A percentile compares a stretch with the other conserved stretches of the same genome.
phyloP scores from a whole-genome alignment of 2,797 vertebrate species.

The Tolypeutes matacus region DNA sequence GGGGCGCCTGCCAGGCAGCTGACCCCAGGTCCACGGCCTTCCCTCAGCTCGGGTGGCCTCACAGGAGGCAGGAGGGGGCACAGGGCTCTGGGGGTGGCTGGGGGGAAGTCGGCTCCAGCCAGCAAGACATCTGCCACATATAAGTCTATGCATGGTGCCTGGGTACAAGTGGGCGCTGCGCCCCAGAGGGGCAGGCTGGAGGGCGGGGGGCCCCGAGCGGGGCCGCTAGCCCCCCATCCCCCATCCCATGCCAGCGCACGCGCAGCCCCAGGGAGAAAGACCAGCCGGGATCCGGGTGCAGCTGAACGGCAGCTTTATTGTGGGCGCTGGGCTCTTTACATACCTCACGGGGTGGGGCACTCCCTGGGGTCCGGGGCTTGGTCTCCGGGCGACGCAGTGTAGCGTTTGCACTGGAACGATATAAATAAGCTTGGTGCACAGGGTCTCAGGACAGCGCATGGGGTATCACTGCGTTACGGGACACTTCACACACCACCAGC shows the following conservation, averaged over 20 bases:
- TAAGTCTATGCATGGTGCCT: neutral
- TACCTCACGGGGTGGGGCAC: conserved; percentile 71
- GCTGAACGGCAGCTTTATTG: conserved; percentile 86
- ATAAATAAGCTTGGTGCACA: conserved; percentile 84
- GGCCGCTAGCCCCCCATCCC: neutral
- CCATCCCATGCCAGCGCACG: neutral
- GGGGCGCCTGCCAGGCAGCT: neutral
- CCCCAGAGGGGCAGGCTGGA: accelerated
- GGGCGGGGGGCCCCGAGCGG: neutral
- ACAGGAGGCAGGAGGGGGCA: neutral
- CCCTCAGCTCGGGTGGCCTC: neutral
- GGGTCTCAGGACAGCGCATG: conserved; percentile 55
- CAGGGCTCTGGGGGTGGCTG: neutral
- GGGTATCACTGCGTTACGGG: conserved; percentile 79
- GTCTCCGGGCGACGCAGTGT: conserved; percentile 23
- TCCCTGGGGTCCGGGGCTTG: conserved; percentile 53
- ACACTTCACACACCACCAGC: conserved; percentile 75
- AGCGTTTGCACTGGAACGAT: neutral
- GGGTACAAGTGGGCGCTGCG: accelerated
- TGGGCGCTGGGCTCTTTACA: conserved; percentile 77
- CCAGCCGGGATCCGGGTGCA: conserved; percentile 2
- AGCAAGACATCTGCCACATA: neutral
- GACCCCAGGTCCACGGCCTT: neutral
- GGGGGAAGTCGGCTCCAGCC: neutral
- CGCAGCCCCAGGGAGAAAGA: neutral